Evolutionary conservation across 2,113 vertebrate species (phyloP).

Genomic region (Forbesichthys papilliferus): DNA sequence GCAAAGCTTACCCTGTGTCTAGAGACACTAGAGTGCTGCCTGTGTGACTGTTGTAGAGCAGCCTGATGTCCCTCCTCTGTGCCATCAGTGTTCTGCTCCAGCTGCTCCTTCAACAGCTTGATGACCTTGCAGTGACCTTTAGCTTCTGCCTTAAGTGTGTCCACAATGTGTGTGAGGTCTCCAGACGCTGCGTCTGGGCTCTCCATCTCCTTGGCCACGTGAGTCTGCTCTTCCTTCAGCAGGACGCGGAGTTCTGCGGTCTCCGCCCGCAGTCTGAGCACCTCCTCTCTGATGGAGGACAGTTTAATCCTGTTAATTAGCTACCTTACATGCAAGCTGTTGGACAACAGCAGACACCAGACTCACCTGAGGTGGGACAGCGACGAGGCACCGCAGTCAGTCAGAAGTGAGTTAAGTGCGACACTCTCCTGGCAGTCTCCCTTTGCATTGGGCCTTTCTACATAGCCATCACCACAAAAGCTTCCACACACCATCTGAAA

Average conservation of each 20-base stretch:
- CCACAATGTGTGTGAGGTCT: constrained; percentile 72
- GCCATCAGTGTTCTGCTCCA: constrained; percentile 56
- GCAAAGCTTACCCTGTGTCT: constrained; percentile 43
- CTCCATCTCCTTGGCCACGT: constrained; percentile 73
- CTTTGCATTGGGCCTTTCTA: constrained; percentile 35
- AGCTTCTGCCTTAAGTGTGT: constrained; percentile 73
- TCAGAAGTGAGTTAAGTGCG: constrained; percentile 62
- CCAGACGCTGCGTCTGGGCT: constrained; percentile 69
- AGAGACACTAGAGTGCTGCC: background rate
- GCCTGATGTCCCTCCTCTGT: constrained; percentile 41
- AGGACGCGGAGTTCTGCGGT: constrained; percentile 60
- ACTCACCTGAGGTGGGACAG: constrained; percentile 80
- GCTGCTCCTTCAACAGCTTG: constrained; percentile 67
- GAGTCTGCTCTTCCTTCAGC: constrained; percentile 75
- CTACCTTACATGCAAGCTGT: background rate
- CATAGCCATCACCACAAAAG: constrained; percentile 16
- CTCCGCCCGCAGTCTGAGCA: constrained; percentile 61
- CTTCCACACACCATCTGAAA: constrained; percentile 41
- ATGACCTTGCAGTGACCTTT: constrained; percentile 61
- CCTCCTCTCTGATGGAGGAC: constrained; percentile 59
- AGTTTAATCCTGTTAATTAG: background rate
- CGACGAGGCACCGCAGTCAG: constrained; percentile 70
- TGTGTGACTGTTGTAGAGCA: constrained; percentile 26
- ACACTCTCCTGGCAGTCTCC: constrained; percentile 24
- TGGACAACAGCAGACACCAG: background rate